phyloP scores from a whole-genome alignment of 2,113 vertebrate species.

The Empidonax traillii region DNA sequence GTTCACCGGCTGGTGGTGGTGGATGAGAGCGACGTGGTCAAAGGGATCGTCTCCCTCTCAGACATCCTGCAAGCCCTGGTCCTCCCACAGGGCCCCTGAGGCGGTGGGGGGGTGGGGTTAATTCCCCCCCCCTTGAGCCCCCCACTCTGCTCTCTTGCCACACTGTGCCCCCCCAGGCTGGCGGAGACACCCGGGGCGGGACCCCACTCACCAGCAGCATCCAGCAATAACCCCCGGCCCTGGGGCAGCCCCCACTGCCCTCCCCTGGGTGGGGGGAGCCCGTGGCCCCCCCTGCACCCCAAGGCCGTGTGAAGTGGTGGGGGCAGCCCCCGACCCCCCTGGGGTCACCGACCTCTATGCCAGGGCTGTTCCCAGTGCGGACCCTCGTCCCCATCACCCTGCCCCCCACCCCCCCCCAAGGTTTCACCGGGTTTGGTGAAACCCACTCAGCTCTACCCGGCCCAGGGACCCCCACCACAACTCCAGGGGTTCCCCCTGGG shows the following conservation, averaged over 20 bases:
- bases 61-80: constrained; percentile 95
- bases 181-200: fast-evolving
- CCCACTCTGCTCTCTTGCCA: background rate
- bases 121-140: background rate
- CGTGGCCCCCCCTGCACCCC: background rate
- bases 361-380: background rate
- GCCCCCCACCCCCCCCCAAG: fast-evolving
- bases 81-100: constrained; percentile 79
- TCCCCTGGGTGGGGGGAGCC: background rate
- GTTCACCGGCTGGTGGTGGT: constrained; percentile 96
- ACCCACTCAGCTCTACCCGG: background rate
- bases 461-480: background rate
- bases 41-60: constrained; percentile 94
- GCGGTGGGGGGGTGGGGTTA: background rate
- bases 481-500: too few relatives aligned
- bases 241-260: background rate
- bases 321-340: fast-evolving
- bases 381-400: background rate
- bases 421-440: background rate
- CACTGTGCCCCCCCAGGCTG: background rate
- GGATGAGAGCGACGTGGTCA: constrained; percentile 92
- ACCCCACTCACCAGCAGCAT: constrained; percentile 1
- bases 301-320: background rate
- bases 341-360: background rate
- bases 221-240: constrained; percentile 18